Conservation (phyloP, 2,888 invertebrate species). For the Stratiomys singularior region DNA sequence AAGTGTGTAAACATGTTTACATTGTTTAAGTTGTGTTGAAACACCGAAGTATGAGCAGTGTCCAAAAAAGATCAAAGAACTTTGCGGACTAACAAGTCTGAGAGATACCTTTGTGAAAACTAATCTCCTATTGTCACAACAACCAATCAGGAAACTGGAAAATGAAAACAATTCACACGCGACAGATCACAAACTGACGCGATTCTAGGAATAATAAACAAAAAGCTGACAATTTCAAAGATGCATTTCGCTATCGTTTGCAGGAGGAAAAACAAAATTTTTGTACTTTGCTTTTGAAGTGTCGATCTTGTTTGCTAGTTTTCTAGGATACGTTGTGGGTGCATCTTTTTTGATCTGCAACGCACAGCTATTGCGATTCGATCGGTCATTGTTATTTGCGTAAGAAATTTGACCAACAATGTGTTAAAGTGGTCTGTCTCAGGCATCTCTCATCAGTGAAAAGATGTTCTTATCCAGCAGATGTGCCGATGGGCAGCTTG, state of each 20-base stretch:
- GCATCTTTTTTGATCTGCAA: neutral
- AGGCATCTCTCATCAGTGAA: neutral
- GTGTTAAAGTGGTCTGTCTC: conserved; percentile 31
- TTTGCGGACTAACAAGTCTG: too few species aligned
- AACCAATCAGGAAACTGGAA: neutral
- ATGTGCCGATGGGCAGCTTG: conserved; percentile 6
- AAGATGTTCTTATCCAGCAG: neutral
- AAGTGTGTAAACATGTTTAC: too few species aligned
- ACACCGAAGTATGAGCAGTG: too few species aligned
- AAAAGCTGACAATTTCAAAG: conserved; percentile 21
- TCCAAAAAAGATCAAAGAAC: too few species aligned
- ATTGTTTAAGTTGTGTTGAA: too few species aligned
- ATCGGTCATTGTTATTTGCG: conserved; percentile 31
- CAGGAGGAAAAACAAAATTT: neutral
- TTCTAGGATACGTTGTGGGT: neutral
- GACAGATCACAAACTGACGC: conserved; percentile 6
- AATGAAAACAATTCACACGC: conserved; percentile 27
- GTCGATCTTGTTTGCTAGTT: conserved; percentile 4
- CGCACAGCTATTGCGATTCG: conserved; percentile 10
- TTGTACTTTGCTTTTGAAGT: conserved; percentile 23
- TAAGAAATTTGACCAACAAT: conserved; percentile 33
- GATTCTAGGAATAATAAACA: conserved; percentile 1
- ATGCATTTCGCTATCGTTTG: neutral
- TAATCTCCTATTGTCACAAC: too few species aligned
- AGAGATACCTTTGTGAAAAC: too few species aligned